Evolutionary conservation across 2,113 vertebrate species (phyloP).

Genomic region (Scomber scombrus): DNA sequence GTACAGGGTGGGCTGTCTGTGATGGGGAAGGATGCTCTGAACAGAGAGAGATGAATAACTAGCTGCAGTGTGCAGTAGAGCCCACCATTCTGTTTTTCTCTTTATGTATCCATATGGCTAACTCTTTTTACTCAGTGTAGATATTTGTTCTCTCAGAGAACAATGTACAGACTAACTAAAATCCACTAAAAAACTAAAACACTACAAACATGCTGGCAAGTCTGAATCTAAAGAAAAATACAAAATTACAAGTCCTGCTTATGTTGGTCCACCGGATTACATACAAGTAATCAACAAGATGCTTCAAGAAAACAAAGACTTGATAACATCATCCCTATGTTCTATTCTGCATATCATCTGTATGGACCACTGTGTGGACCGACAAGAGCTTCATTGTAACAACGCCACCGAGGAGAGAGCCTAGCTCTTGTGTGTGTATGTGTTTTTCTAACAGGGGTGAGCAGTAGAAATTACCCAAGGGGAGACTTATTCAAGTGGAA

Average conservation of each 20-base stretch:
- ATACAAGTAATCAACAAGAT: constrained; percentile 33
- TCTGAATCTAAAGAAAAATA: constrained; percentile 4
- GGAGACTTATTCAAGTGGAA: no score
- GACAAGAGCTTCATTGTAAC: no score
- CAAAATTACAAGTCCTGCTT: constrained; percentile 1
- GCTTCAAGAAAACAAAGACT: constrained; percentile 29
- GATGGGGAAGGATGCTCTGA: constrained; percentile 58
- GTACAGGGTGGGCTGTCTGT: constrained; percentile 70
- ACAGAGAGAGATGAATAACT: constrained; percentile 64
- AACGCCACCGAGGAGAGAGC: no score
- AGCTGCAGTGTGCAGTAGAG: constrained; percentile 21
- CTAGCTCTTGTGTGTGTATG: no score
- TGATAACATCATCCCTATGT: constrained; percentile 19
- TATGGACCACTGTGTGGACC: constrained; percentile 2
- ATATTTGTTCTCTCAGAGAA: constrained; percentile 3
- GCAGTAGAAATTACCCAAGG: no score
- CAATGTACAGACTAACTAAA: not conserved
- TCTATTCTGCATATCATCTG: constrained; percentile 35
- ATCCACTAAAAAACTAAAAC: constrained; percentile 19
- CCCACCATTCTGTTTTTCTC: constrained; percentile 18
- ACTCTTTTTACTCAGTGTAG: constrained; percentile 14
- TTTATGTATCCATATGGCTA: constrained; percentile 9
- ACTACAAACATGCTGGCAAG: not conserved
- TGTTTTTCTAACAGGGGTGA: no score
- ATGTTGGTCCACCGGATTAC: constrained; percentile 20